Base-by-base conservation (phyloP, 2,888 invertebrate genomes). In the Doris montereyensis region DNA sequence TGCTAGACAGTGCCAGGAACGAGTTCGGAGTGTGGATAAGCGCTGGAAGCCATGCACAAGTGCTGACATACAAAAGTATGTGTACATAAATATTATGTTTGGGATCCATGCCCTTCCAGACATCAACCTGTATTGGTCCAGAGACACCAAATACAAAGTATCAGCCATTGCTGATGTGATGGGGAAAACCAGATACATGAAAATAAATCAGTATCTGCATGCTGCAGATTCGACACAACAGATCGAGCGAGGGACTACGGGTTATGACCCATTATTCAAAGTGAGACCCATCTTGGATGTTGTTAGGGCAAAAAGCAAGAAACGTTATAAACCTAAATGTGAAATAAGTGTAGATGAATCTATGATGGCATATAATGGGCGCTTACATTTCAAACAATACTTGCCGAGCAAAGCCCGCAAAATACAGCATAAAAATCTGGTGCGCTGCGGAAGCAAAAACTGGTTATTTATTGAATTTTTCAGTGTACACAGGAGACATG, bases 361-460 rank as follows among this genome's bases (percentile, higher is more conserved):
- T 52, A 35, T 72, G 72, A 35, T 72, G 2, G 52, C 26, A 21
- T 72, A 41, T 52, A 72, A 35, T 35, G 72, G 72, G 10, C 72
- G 72, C 72, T 35, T 52, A 21, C 35, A 34, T 30, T 72, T 30
- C n/a, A 52, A 52, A n/a, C 72, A 72, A 30, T 72, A 72, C 4
- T 41, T 72, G 24, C 41, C 35, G 2, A 72, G 28, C 72, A 72
- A 72, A 35, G n/a, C 72, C 72, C 21, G 41, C 72, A 72, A 72
- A 72, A 72, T 72, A 28, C 17, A 52, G 72, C 3, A 72, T 72
- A 1, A 72, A 72, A n/a, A 28, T 72, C 41, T 72, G 72, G 35
- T 35, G 21, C 30, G 52, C 8, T 8, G 35, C 41, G 17, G 72
- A 72, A 13, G n/a, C 72, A 4, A 41, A 52, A 17, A 72, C 35